Percentiles rank a stretch among this genome's conserved stretches.
Conservation (phyloP, 1,140 invertebrate genomes). For the Eulimnadia texana region DNA sequence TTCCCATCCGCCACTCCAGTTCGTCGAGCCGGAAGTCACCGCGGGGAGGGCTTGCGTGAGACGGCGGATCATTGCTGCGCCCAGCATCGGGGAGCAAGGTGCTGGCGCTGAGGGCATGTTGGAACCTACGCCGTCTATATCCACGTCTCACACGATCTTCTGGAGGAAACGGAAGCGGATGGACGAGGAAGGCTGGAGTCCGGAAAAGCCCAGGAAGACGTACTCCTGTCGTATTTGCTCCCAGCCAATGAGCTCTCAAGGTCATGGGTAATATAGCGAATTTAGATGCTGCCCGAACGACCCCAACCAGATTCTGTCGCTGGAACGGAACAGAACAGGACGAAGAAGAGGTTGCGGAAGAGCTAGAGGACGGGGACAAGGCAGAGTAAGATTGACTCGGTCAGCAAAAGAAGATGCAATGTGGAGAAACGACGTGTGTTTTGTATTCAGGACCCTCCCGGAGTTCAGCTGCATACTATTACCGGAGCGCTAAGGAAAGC, state of each 20-base stretch:
- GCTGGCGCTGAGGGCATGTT: too few relatives aligned
- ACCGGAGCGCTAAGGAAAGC: too few relatives aligned
- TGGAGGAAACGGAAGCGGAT: not conserved
- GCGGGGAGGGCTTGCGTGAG: not conserved
- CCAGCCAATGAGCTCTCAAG: not conserved
- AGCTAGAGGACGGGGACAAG: too few relatives aligned
- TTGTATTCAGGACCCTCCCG: not conserved
- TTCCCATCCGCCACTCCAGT: not conserved
- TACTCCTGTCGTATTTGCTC: not conserved
- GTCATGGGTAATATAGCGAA: not conserved
- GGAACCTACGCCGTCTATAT: too few relatives aligned
- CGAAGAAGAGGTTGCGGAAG: too few relatives aligned
- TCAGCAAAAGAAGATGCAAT: too few relatives aligned
- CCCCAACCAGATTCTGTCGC: not conserved
- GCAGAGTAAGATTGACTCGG: too few relatives aligned
- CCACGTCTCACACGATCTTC: not conserved
- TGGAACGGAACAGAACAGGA: too few relatives aligned
- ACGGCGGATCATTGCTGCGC: not conserved
- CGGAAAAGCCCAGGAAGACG: not conserved
- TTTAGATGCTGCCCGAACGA: not conserved
- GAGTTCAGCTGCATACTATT: too few relatives aligned
- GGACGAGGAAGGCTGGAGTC: not conserved
- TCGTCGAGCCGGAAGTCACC: not conserved
- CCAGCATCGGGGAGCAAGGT: too few relatives aligned
- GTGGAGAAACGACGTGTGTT: not conserved